Percentiles rank a stretch among this genome's conserved stretches.
Evolutionary conservation across 2,888 invertebrate species (phyloP).

Genomic region (Ichneumon xanthorius): DNA sequence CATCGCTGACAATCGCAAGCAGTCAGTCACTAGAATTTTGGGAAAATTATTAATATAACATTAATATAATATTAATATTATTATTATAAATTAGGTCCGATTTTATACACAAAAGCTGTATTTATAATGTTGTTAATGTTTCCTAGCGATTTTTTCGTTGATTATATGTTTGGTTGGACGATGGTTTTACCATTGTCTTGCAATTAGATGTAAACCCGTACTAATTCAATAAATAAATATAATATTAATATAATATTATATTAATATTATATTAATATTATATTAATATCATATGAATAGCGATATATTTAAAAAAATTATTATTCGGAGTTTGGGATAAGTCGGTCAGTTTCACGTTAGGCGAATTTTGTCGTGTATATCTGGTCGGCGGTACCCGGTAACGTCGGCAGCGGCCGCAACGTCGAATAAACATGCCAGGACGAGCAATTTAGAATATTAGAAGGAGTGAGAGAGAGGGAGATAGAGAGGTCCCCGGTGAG

Average conservation of each 20-base stretch:
- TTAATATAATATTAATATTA: too few species aligned
- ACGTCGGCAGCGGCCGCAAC: constrained; percentile 81
- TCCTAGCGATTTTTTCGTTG: too few species aligned
- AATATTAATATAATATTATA: background rate
- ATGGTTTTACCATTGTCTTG: too few species aligned
- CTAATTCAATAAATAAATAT: too few species aligned
- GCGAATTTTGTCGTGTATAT: constrained; percentile 4
- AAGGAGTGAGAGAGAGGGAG: constrained; percentile 67
- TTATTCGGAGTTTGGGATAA: background rate
- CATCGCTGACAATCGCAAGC: background rate
- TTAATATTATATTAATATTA: too few species aligned
- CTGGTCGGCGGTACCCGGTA: constrained; percentile 56
- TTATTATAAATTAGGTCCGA: too few species aligned
- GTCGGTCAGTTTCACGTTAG: background rate
- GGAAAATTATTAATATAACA: background rate
- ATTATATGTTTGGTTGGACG: too few species aligned
- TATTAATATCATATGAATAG: too few species aligned
- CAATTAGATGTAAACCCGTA: too few species aligned
- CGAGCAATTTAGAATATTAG: constrained; percentile 84
- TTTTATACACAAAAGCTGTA: too few species aligned
- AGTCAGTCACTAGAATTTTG: background rate
- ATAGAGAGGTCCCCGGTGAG: constrained; percentile 68
- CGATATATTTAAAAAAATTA: background rate
- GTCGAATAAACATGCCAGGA: constrained; percentile 84
- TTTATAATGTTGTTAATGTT: too few species aligned